Percentiles rank a stretch among this genome's conserved stretches.
phyloP scores from a whole-genome alignment of 1,140 invertebrate species.

The Heliconius nattereri region DNA sequence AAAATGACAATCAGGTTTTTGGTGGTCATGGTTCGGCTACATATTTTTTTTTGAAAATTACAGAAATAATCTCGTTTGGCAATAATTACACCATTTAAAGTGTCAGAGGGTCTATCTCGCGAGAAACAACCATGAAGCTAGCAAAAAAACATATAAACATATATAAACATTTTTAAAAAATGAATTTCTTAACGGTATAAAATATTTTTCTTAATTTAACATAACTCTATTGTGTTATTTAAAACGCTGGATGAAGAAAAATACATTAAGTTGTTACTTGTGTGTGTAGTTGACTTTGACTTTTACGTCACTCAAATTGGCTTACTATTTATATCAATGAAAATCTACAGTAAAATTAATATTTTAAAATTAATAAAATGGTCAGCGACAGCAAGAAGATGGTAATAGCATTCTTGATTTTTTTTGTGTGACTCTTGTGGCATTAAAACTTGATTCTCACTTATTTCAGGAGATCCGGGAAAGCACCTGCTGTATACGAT shows the following conservation, averaged over 20 bases:
- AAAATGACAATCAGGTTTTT: too few species aligned
- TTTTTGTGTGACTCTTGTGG: background rate
- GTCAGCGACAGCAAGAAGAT: constrained; percentile 25
- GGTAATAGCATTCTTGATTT: background rate
- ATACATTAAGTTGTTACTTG: background rate
- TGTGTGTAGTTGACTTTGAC: background rate
- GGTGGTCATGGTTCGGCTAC: too few species aligned
- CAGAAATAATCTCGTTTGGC: too few species aligned
- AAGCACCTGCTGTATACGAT: constrained; percentile 46
- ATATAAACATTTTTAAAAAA: too few species aligned
- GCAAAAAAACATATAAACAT: too few species aligned
- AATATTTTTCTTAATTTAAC: background rate
- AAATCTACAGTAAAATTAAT: constrained; percentile 41
- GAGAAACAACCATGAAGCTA: too few species aligned
- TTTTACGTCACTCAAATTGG: background rate
- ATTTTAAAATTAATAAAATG: constrained; percentile 28
- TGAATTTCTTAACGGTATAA: too few species aligned
- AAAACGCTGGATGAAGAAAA: background rate
- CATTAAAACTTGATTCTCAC: background rate
- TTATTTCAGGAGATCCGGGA: constrained; percentile 38
- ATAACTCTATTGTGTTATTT: background rate
- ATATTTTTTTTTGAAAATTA: too few species aligned
- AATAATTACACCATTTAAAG: too few species aligned
- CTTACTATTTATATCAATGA: constrained; percentile 26
- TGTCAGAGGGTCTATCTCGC: too few species aligned